Conservation (phyloP, 2,797 vertebrate species). For the Sebastes matsubarae region DNA sequence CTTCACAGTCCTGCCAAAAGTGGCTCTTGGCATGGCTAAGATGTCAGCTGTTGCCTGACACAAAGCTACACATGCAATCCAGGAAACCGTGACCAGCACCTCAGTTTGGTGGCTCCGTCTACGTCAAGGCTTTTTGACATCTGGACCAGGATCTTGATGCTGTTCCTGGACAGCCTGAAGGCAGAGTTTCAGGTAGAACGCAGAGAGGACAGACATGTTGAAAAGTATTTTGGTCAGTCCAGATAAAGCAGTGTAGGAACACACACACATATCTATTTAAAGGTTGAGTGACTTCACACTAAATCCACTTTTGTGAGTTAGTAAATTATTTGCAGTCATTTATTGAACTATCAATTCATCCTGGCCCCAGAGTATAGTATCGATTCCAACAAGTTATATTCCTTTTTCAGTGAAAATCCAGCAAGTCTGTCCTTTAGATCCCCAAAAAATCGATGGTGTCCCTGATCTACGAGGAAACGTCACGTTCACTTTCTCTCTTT, state of each 20-base stretch:
- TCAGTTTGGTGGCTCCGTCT: slow-evolving; percentile 14
- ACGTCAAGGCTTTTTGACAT: slow-evolving; percentile 10
- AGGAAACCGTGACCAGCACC: slow-evolving; percentile 19
- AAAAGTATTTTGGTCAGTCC: not conserved
- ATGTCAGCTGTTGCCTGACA: slow-evolving; percentile 38
- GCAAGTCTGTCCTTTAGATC: too few relatives aligned
- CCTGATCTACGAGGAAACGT: not conserved
- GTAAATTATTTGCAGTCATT: not conserved
- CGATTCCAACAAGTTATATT: not conserved
- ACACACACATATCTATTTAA: not conserved
- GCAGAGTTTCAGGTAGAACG: not conserved
- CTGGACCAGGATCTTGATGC: slow-evolving; percentile 4
- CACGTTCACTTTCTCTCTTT: not conserved
- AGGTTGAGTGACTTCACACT: not conserved
- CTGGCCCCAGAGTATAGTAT: not conserved
- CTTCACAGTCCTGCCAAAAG: slow-evolving; percentile 27
- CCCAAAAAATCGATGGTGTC: not conserved
- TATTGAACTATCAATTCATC: not conserved
- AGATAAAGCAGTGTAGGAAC: not conserved
- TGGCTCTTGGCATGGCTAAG: slow-evolving; percentile 20
- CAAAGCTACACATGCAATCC: slow-evolving; percentile 31
- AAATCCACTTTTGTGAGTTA: not conserved
- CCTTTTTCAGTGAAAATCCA: too few relatives aligned
- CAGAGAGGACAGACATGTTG: not conserved
- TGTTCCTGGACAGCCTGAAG: slow-evolving; percentile 8